These are phyloP conservation scores for Melanotaenia pygmaea DNA, from an alignment of 2,797 vertebrate species.

Conservation along the genomic window DNA sequence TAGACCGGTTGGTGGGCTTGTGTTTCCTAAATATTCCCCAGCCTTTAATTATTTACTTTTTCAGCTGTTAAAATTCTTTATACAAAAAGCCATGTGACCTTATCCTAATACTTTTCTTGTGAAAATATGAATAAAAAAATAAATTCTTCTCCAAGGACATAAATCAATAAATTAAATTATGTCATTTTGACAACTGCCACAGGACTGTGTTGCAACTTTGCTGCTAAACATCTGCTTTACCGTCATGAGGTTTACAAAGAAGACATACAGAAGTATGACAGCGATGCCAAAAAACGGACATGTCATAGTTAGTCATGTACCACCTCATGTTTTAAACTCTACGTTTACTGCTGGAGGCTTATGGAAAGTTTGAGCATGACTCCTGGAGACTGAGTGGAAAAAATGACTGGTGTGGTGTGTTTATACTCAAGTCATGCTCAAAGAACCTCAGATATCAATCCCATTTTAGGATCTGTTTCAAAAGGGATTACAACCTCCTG, in stretches of 20 bases:
- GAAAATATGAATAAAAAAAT: background rate
- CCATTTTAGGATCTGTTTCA: slow-evolving; percentile 38
- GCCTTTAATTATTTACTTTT: background rate
- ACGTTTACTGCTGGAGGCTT: slow-evolving; percentile 6
- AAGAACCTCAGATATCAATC: slow-evolving; percentile 30
- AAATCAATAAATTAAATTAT: background rate
- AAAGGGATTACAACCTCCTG: slow-evolving; percentile 28
- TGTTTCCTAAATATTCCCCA: background rate
- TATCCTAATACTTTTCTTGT: background rate
- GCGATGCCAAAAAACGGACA: background rate
- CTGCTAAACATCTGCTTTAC: background rate
- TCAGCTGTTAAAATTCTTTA: background rate
- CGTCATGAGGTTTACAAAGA: background rate
- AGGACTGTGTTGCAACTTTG: background rate
- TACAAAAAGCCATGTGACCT: background rate
- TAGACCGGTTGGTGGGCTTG: background rate
- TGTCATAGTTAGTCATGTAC: slow-evolving; percentile 3
- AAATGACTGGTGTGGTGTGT: slow-evolving; percentile 45
- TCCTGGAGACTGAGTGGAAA: slow-evolving; percentile 53
- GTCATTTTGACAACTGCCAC: background rate
- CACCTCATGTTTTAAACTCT: slow-evolving; percentile 16
- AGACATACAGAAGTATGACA: background rate
- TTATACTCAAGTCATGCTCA: slow-evolving; percentile 12
- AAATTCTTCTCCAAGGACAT: background rate
- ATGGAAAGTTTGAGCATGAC: slow-evolving; percentile 56